A percentile compares a stretch with the other conserved stretches of the same genome.
These are phyloP conservation scores for Dryoscopus gambensis DNA, from an alignment of 2,113 vertebrate species.

Conservation along the genomic window DNA sequence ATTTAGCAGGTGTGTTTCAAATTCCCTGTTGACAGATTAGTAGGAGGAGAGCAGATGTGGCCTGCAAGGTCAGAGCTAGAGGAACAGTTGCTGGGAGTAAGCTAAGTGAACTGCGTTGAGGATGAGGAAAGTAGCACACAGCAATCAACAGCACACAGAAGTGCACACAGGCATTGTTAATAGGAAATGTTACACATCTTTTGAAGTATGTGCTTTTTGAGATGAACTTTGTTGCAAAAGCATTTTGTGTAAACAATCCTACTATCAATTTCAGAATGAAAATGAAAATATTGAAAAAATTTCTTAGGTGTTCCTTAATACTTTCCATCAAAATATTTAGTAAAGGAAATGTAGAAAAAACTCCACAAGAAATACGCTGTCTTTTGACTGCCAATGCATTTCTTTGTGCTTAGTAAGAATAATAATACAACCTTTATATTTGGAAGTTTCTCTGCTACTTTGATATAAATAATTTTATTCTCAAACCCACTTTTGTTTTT, in stretches of 20 bases:
- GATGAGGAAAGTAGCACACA: neutral
- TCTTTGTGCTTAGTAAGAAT: neutral
- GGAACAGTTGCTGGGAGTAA: neutral
- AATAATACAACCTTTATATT: neutral
- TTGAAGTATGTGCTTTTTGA: neutral
- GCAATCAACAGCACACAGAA: neutral
- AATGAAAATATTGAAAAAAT: neutral
- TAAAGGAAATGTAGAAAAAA: neutral
- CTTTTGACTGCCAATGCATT: neutral
- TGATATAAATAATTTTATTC: neutral
- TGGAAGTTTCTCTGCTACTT: neutral
- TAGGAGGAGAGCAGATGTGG: neutral
- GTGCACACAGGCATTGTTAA: neutral
- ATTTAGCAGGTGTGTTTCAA: neutral
- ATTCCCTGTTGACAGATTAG: neutral
- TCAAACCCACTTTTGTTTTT: neutral
- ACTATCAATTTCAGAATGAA: neutral
- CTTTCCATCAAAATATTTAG: neutral
- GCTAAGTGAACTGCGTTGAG: neutral
- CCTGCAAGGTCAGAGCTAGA: neutral
- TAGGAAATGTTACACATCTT: neutral
- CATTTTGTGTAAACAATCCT: neutral
- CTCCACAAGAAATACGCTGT: neutral
- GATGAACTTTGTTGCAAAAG: neutral
- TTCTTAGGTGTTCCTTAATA: neutral